Evolutionary conservation across 2,113 vertebrate genomes (phyloP), one percentile per base, ranked within the genome.

Genomic region (Hiodon alosoides): DNA sequence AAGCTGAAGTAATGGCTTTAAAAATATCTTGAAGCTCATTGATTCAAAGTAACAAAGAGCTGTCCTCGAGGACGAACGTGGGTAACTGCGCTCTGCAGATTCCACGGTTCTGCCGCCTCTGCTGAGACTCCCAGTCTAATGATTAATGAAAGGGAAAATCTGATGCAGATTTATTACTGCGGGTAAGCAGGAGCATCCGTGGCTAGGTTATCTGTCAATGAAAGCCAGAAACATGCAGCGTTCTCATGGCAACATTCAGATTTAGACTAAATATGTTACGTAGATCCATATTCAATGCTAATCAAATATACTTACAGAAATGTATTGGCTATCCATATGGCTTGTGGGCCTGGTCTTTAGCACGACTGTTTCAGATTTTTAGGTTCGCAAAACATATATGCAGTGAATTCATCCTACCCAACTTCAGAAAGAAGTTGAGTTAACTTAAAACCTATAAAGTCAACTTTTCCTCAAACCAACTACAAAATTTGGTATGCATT

Each of bases 101-200:
- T 57, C 60, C n/a, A 71, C 60, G 14, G 55, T 60, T 60, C 9
- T 2, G 31, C 31, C 31, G 31, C 11, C n/a, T 9, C n/a, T 55
- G 61, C 61, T n/a, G 51, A 16, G 16, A 53, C 67, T 74, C 46
- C 16, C 17, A 67, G 72, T 46, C 10, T 46, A 67, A 47, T 67
- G 72, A 52, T 74, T 67, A 74, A 74, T 74, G 72, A 74, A 17
- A 66, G 72, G 62, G 62, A 74, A 74, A 74, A 74, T 67, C 57
- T 55, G 46, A 74, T 74, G 14, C 48, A 16, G 52, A 67, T 14
- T 48, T 67, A 57, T 47, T 74, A 5, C 46, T 67, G 9, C 11
- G 52, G 52, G 72, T 74, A 74, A 74, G 67, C 62, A 74, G 67
- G 47, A 11, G 9, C 53, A 71, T 48, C 62, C 57, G 52, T 53